Base-by-base conservation (phyloP, 2,888 invertebrate species). In the Drosophila affinis region DNA sequence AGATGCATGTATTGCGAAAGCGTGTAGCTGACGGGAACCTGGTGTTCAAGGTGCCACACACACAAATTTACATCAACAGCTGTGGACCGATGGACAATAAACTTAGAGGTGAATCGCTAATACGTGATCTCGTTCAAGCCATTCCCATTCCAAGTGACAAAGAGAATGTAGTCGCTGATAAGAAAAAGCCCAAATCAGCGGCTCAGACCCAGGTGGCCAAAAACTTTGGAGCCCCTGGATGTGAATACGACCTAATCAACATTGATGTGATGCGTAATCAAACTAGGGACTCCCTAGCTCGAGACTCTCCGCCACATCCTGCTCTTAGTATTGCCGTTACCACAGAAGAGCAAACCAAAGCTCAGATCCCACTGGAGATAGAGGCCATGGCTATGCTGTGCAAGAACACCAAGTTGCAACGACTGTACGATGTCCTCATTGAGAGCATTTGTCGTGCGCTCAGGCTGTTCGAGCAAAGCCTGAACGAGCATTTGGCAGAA, bases 361-460 rank as follows among this genome's bases (percentile, higher is more conserved):
- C 90, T 4, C 75, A 84, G 18, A 94, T 96, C 90, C 94, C 94
- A 12, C 89, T 96, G 49, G 93, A 94, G 87, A 93, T 97, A 68
- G 96, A 97, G 91, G 94, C 95, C 0, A 91, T 97, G 85, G 95
- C 96, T 1, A 93, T 96, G 89, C 94, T 96, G 9, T 94, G 95
- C 83, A 93, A 94, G 62, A 94, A 94, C 75, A 94, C 95, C 0
- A 95, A 94, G 83, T 91, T 95, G 1, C 91, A 93, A 64, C 94
- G 95, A 49, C 89, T 97, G 1, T 96, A 96, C 90, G 95, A 95
- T 73, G 94, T 96, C 75, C 92, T 97, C 6, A 95, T 96, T 6
- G 96, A 96, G 89, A 95, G 96, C 68, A 94, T 96, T 32, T 95
- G 95, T 82, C 93, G 95, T 46, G 94, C 95, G 62, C 92, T 97